Base-by-base conservation (phyloP, 2,797 vertebrate species). In the Hozukius guyotensis region DNA sequence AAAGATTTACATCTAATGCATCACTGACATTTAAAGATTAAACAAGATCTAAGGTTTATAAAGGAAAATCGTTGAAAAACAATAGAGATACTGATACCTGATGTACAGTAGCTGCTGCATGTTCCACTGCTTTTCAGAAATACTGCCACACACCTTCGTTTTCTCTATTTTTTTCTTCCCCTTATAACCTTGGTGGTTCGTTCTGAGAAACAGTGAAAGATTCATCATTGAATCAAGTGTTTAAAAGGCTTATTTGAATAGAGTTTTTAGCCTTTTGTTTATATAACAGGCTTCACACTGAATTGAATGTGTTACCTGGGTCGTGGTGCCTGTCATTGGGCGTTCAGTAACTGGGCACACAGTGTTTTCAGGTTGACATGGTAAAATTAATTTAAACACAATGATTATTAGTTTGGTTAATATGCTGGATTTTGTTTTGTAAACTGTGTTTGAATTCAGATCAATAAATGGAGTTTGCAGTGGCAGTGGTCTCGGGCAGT, bases 401-500 rank as follows among this genome's bases (percentile, higher is more conserved):
- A 64, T 49, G 20, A 52, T n/a, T 7, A 34, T 49, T 53, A 36
- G 20, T 69, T 70, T 69, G 5, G 60, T 55, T 67, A 2, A n/a
- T 55, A n/a, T 62, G 49, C 14, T 32, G 36, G 10, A 3, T 38
- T 72, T 69, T 20, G 18, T 46, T 84, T 46, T 49, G 31, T 42
- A 29, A 75, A 67, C 60, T 25, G 16, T 25, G 52, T 81, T 78
- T 66, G 29, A 63, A 72, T 67, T 77, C 42, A 53, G 27, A 32
- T 75, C 31, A 64, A 67, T 78, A 78, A 80, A 73, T 73, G 66
- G 63, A 75, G 63, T 87, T 56, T 82, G 60, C 74, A 78, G 77
- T 77, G 85, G 29, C 83, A 53, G 42, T 75, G 70, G 46, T 82
- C 78, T 72, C 86, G 49, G 78, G 64, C 77, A 72, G 84, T 76